Base-by-base conservation (phyloP, 2,797 vertebrate genomes). In the Bovichtus variegatus region DNA sequence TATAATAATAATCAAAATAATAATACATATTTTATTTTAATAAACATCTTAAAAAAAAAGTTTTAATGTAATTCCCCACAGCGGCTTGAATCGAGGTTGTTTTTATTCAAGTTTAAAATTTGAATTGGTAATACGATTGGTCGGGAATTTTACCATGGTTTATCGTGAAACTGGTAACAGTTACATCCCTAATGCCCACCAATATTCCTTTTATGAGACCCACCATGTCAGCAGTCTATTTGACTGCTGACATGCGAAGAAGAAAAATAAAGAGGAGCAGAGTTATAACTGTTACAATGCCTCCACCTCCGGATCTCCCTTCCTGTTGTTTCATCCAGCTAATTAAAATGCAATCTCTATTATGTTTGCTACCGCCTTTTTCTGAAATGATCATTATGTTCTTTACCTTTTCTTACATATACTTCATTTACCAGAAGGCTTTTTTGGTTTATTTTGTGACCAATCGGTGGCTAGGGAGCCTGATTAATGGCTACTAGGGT, bases 401-500 rank as follows among this genome's bases (percentile, higher is more conserved):
- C 3, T n/a, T 25, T 19, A 5, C 5, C 16, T 3, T n/a, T 25
- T 31, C 46, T 68, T 13, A 27, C 13, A 5, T 43, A n/a, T 29
- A 78, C 58, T 38, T 23, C 18, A 66, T 65, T 61, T 68, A 47
- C 70, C 66, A 63, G 34, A 41, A 59, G 31, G 21, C 51, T 64
- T 31, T 49, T 25, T 63, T 61, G 80, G 43, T 70, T 36, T 53
- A 31, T 65, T 72, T 18, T 64, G 18, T 23, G 38, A 66, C 75
- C 78, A 78, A 47, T 76, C 40, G 40, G 58, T 64, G 49, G 40
- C 69, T 38, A 25, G 46, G 36, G 46, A 62, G 29, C 27, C 74
- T 77, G 74, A 86, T 83, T 78, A 61, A 86, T 75, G 43, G 47
- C 27, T 46, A 38, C 16, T 1, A 19, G 29, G 29, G 34, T 43